A percentile compares a stretch with the other conserved stretches of the same genome.
Evolutionary conservation across 2,888 invertebrate species (phyloP).

Genomic region (Deilephila elpenor): DNA sequence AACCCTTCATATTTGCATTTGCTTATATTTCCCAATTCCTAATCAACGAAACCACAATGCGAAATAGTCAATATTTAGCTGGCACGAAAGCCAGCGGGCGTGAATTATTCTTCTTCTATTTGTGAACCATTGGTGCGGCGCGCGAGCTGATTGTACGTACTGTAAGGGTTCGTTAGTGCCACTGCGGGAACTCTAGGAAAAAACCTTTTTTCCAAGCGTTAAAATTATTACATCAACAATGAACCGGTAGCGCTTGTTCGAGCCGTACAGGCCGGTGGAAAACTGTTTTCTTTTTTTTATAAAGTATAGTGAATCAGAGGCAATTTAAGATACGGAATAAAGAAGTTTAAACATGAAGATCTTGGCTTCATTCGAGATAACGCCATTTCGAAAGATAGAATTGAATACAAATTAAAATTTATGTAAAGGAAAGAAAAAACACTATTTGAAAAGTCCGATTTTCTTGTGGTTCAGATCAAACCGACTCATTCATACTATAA

Average conservation of each 20-base stretch:
- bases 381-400: too few species aligned
- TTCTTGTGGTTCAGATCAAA: too few species aligned
- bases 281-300: conserved; percentile 11
- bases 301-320: background rate
- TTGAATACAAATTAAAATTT: too few species aligned
- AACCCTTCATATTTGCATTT: too few species aligned
- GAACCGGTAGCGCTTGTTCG: conserved; percentile 20
- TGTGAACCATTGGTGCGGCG: background rate
- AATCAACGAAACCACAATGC: background rate
- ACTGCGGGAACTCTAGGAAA: conserved; percentile 17
- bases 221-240: conserved; percentile 47
- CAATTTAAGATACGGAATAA: too few species aligned
- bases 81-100: background rate
- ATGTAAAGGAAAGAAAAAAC: too few species aligned
- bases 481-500: too few species aligned
- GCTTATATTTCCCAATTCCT: background rate
- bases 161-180: conserved; percentile 24
- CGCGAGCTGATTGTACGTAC: conserved; percentile 12
- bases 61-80: background rate
- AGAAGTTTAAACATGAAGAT: too few species aligned
- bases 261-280: conserved; percentile 24
- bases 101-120: background rate
- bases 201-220: conserved; percentile 36
- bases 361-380: too few species aligned
- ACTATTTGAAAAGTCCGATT: too few species aligned